Evolutionary conservation across 2,888 invertebrate species (phyloP), one percentile per base, ranked within the genome.

Genomic region (Drosophila kuntzei): DNA sequence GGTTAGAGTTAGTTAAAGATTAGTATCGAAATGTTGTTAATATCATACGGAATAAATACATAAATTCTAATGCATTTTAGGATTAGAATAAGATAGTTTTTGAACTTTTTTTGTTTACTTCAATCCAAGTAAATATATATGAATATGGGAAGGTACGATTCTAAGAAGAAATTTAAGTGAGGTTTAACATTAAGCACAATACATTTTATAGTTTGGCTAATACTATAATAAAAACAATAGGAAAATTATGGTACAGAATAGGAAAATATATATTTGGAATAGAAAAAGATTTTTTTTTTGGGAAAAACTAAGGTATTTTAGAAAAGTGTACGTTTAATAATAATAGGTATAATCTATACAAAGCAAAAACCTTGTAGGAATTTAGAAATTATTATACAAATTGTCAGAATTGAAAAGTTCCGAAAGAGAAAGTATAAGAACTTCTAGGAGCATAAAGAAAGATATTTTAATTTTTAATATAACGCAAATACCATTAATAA

Each of bases 1-100:
- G 47, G 79, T 74, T 36, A 47, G 27, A 39, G 34, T 39, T 62
- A 57, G 58, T 53, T 67, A 46, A 49, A 63, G 51, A 61, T 55
- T 66, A 9, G 43, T 20, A 11, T 36, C n/a, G 43, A 32, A 68
- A 36, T 51, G 39, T 41, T 58, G 22, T 22, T 22, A 22, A 29
- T 50, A 22, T 27, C 14, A 12, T 16, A 11, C 14, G 5, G 2
- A 25, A 29, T 5, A 7, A 16, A 29, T 18, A 2, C 3, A 16
- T 2, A 32, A n/a, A 32, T 18, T 1, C 6, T 43, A 22, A 43
- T 25, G 9, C 2, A 44, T 4, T 22, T 14, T 8, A n/a, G n/a
- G 5, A 2, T 8, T 3, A 8, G 2, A 25, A 14, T 4, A 14
- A 25, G 7, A 0, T 1, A 4, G 0, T n/a, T 43, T 22, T 6